A percentile compares a stretch with the other conserved stretches of the same genome.
These are phyloP conservation scores for Nyctereutes procyonoides DNA, from an alignment of 2,113 vertebrate species.

Conservation along the genomic window DNA sequence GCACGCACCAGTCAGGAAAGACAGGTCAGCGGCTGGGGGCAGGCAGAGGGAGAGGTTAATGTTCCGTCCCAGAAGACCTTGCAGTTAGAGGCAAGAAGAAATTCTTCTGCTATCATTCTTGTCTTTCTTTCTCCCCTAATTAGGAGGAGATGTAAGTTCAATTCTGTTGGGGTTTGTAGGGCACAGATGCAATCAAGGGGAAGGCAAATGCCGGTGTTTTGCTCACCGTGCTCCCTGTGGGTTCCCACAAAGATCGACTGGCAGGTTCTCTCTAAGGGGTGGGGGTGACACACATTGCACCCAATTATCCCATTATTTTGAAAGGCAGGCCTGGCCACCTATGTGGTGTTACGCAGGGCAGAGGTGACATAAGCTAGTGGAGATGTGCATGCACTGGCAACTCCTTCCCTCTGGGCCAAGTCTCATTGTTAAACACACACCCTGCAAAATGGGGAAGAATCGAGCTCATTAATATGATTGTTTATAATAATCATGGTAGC, in stretches of 20 bases:
- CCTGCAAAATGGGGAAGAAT: background rate
- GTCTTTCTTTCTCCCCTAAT: constrained; percentile 68
- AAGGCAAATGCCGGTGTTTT: background rate
- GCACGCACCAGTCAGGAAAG: constrained; percentile 14
- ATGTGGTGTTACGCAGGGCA: background rate
- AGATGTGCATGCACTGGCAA: background rate
- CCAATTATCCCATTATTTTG: constrained; percentile 65
- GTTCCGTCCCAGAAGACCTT: constrained; percentile 32
- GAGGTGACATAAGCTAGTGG: background rate
- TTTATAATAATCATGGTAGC: constrained; percentile 30
- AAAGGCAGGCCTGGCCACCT: background rate
- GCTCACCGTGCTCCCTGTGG: background rate
- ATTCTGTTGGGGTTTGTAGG: constrained; percentile 56
- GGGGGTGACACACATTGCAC: background rate
- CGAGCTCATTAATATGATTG: constrained; percentile 57
- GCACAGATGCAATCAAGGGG: constrained; percentile 41
- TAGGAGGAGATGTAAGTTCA: constrained; percentile 67
- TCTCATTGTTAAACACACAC: background rate
- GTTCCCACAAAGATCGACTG: background rate
- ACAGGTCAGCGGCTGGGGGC: background rate
- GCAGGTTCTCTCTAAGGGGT: background rate
- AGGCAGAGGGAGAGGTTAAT: background rate
- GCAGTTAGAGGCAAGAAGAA: background rate
- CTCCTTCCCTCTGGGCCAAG: background rate
- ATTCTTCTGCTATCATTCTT: constrained; percentile 41